These are phyloP conservation scores for Tribolium castaneum DNA, from an alignment of 1,140 invertebrate genomes.

Conservation along the genomic window DNA sequence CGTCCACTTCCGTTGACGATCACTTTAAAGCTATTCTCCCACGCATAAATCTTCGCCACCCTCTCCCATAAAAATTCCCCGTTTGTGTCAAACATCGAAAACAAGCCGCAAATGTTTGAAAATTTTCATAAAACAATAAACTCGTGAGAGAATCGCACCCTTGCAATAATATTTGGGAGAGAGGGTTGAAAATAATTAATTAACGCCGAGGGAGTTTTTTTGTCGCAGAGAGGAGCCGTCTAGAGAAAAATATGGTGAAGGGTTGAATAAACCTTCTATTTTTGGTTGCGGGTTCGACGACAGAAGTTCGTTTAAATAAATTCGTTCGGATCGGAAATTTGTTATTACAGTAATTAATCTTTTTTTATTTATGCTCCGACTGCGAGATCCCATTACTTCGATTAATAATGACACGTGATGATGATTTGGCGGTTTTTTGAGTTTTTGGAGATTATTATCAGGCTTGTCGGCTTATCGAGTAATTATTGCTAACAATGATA, in stretches of 20 bases:
- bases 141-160: neutral
- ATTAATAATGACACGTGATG: conserved; percentile 15
- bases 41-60: neutral
- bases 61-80: conserved; percentile 21
- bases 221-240: neutral
- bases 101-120: conserved; percentile 30
- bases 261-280: conserved; percentile 13
- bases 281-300: neutral
- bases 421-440: conserved; percentile 4
- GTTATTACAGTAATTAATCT: conserved; percentile 8
- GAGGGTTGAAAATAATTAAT: conserved; percentile 15
- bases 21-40: neutral
- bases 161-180: neutral
- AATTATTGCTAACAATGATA: conserved; percentile 11
- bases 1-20: conserved; percentile 8
- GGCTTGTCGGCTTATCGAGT: neutral
- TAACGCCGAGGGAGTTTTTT: neutral
- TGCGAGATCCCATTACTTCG: conserved; percentile 15
- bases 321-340: neutral
- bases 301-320: neutral
- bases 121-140: conserved; percentile 29
- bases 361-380: conserved; percentile 1
- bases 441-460: neutral
- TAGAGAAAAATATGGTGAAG: neutral
- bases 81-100: conserved; percentile 24